These are phyloP conservation scores for Bufotes viridis DNA, from an alignment of 2,797 vertebrate species.

Conservation along the genomic window DNA sequence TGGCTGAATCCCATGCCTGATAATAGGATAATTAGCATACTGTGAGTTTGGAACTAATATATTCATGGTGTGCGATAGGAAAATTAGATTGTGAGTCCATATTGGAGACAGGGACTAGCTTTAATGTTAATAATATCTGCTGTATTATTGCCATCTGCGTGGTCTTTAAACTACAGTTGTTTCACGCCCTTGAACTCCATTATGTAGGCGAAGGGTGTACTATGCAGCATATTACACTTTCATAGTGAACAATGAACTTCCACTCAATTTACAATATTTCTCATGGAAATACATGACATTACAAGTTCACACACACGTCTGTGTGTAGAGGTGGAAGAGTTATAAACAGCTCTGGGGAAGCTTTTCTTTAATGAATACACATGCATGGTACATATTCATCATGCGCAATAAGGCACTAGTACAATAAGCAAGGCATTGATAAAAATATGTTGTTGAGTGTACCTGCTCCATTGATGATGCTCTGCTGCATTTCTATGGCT, in stretches of 20 bases:
- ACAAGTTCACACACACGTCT: background rate
- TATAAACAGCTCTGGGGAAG: background rate
- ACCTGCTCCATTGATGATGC: background rate
- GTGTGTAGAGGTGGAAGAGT: background rate
- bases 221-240: background rate
- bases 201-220: background rate
- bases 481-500: constrained; percentile 35
- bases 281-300: background rate
- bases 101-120: no score
- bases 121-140: no score
- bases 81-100: no score
- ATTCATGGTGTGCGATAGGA: no score
- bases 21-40: no score
- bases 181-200: no score
- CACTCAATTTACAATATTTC: background rate
- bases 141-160: no score
- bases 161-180: no score
- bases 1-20: no score
- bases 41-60: no score
- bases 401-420: no score
- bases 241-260: background rate
- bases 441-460: no score
- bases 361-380: background rate
- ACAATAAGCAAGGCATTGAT: background rate
- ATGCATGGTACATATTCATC: background rate